phyloP scores from a whole-genome alignment of 2,888 invertebrate genomes.

The Ennomos quercinarius region DNA sequence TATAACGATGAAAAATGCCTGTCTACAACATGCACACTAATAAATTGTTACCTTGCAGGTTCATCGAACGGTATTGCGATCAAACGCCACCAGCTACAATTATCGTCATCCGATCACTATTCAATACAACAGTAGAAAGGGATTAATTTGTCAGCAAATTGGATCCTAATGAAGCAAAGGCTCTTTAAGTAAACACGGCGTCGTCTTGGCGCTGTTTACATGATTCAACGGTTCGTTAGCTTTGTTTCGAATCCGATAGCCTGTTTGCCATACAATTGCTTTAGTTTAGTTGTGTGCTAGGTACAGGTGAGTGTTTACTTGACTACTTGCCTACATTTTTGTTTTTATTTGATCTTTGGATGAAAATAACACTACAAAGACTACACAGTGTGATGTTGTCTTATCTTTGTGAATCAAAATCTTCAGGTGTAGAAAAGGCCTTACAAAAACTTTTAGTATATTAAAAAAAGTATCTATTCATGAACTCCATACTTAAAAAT shows the following conservation, averaged over 20 bases:
- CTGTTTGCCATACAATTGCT: conserved; percentile 45
- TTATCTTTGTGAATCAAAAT: too few relatives aligned
- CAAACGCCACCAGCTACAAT: conserved; percentile 26
- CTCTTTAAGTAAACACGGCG: conserved; percentile 84
- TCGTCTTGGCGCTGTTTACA: conserved; percentile 84
- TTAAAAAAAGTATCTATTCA: too few relatives aligned
- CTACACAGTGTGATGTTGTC: too few relatives aligned
- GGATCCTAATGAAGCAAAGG: conserved; percentile 86
- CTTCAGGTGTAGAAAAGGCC: too few relatives aligned
- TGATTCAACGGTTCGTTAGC: conserved; percentile 84
- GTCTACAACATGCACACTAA: too few relatives aligned
- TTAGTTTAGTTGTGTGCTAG: conserved; percentile 24
- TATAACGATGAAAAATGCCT: too few relatives aligned
- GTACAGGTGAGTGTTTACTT: conserved; percentile 1
- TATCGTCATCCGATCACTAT: conserved; percentile 21
- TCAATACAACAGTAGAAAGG: conserved; percentile 64
- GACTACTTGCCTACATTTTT: not conserved
- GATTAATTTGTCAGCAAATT: conserved; percentile 85
- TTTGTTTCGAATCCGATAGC: conserved; percentile 83
- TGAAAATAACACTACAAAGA: too few relatives aligned
- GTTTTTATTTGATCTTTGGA: not conserved
- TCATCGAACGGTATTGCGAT: conserved; percentile 10
- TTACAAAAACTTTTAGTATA: too few relatives aligned
- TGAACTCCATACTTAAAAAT: too few relatives aligned
- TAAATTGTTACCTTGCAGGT: not conserved